A percentile compares a stretch with the other conserved stretches of the same genome.
phyloP scores from a whole-genome alignment of 2,888 invertebrate species.

The Ectemnius cavifrons region DNA sequence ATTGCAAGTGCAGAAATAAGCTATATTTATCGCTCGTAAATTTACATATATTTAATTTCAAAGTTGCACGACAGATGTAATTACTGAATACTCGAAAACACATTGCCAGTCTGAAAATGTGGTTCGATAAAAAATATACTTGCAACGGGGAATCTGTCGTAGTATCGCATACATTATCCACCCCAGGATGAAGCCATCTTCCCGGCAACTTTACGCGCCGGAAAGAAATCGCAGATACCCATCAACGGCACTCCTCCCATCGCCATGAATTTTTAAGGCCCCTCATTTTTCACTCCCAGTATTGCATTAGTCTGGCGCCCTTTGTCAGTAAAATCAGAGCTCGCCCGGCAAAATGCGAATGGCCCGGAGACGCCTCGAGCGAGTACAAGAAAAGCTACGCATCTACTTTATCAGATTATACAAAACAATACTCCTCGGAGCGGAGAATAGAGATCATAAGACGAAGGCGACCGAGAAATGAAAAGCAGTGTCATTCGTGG shows the following conservation, averaged over 20 bases:
- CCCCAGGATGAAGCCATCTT: neutral
- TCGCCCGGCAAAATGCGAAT: conserved; percentile 1
- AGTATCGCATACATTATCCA: conserved; percentile 8
- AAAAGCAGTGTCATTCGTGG: neutral
- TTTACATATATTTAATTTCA: no score
- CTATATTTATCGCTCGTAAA: no score
- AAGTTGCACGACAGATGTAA: no score
- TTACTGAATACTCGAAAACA: no score
- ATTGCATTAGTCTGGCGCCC: conserved; percentile 17
- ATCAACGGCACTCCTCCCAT: conserved; percentile 17
- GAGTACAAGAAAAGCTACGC: conserved; percentile 5
- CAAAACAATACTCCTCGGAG: no score
- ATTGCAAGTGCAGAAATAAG: no score
- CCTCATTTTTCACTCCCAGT: conserved; percentile 38
- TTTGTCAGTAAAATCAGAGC: conserved; percentile 28
- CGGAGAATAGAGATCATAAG: no score
- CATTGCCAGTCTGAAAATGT: no score
- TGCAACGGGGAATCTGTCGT: no score
- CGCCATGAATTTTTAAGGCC: conserved; percentile 30
- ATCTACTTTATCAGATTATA: no score
- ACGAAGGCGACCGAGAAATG: neutral
- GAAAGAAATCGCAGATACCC: conserved; percentile 38
- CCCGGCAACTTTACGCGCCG: conserved; percentile 1
- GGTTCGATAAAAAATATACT: no score
- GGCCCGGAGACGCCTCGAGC: conserved; percentile 1